phyloP scores from a whole-genome alignment of 2,888 invertebrate species.

The Deilephila elpenor region DNA sequence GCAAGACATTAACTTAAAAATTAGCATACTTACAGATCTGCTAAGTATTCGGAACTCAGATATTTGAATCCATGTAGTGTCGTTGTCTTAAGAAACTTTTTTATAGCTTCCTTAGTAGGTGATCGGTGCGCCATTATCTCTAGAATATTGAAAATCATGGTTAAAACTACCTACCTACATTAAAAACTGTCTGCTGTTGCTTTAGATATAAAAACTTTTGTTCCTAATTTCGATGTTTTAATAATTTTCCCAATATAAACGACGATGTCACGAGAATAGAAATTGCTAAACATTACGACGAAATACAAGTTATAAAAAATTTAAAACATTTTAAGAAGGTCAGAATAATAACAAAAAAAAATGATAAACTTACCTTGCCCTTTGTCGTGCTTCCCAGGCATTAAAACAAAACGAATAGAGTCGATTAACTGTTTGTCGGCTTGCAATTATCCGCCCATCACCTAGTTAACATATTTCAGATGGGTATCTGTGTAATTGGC shows the following conservation, averaged over 20 bases:
- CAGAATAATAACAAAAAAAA: not conserved
- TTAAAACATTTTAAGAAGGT: not conserved
- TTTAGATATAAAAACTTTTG: too few species aligned
- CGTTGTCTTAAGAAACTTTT: conserved; percentile 63
- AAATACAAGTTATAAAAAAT: not conserved
- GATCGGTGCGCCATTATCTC: conserved; percentile 35
- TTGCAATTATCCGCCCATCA: conserved; percentile 19
- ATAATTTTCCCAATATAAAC: too few species aligned
- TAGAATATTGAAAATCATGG: too few species aligned
- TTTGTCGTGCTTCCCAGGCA: not conserved
- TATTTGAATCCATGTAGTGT: conserved; percentile 79
- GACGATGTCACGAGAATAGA: too few species aligned
- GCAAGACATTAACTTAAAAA: not conserved
- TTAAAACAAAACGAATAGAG: not conserved
- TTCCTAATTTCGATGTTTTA: too few species aligned
- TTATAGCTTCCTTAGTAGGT: conserved; percentile 44
- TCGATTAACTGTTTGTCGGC: not conserved
- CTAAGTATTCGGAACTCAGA: conserved; percentile 54
- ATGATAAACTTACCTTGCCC: not conserved
- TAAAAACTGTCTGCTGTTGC: too few species aligned
- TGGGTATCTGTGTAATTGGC: conserved; percentile 45
- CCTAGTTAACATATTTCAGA: conserved; percentile 42
- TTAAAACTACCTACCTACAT: too few species aligned
- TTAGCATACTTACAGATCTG: conserved; percentile 65
- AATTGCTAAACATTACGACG: too few species aligned